These are phyloP conservation scores for Biston betularia DNA, from an alignment of 2,888 invertebrate genomes.

Conservation along the genomic window DNA sequence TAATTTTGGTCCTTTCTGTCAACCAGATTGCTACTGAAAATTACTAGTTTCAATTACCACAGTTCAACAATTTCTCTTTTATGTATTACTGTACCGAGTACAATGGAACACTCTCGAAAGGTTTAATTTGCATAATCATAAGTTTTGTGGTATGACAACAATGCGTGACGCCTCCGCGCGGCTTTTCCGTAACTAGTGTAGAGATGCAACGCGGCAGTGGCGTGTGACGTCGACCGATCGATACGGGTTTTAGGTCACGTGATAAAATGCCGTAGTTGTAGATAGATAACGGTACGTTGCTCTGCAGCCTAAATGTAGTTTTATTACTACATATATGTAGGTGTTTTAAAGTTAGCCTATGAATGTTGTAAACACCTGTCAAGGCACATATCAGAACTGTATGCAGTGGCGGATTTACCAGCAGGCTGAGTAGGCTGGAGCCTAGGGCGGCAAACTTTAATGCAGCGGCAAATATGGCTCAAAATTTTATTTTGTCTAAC, in stretches of 20 bases:
- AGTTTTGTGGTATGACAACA: neutral
- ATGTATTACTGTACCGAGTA: neutral
- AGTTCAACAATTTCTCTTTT: neutral
- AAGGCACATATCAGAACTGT: no score
- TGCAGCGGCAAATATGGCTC: no score
- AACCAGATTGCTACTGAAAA: no score
- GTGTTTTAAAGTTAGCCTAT: no score
- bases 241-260: slow-evolving; percentile 44
- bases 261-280: slow-evolving; percentile 33
- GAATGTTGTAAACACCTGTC: no score
- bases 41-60: no score
- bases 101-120: neutral
- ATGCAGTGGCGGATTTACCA: no score
- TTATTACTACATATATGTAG: neutral
- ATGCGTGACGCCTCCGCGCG: neutral
- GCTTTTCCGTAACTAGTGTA: slow-evolving; percentile 19
- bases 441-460: no score
- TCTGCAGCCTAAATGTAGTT: slow-evolving; percentile 2
- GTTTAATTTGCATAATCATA: slow-evolving; percentile 4
- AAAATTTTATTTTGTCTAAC: no score
- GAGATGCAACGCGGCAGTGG: slow-evolving; percentile 40
- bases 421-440: no score
- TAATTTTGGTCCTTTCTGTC: no score
- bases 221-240: slow-evolving; percentile 41
- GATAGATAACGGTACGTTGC: slow-evolving; percentile 38